These are phyloP conservation scores for Gadus chalcogrammus DNA, from an alignment of 2,113 vertebrate species.

Conservation along the genomic window DNA sequence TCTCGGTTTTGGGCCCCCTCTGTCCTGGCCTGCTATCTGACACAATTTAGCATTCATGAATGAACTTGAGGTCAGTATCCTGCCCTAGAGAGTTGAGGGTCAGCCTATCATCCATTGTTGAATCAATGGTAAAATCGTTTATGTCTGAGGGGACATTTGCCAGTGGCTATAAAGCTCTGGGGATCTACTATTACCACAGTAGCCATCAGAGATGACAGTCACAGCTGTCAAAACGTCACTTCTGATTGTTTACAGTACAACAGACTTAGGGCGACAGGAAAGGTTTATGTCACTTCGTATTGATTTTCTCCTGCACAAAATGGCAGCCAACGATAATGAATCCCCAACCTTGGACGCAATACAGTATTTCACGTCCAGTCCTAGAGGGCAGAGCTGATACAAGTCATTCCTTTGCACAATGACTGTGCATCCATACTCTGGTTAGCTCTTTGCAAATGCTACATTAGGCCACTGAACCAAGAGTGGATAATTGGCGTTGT, in stretches of 20 bases:
- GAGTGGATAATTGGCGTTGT: too few relatives aligned
- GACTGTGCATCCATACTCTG: too few relatives aligned
- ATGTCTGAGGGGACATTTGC: slow-evolving; percentile 51
- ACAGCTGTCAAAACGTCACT: background rate
- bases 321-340: slow-evolving; percentile 32
- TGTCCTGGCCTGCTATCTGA: slow-evolving; percentile 11
- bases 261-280: background rate
- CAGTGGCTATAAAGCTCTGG: slow-evolving; percentile 11
- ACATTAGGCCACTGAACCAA: too few relatives aligned
- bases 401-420: too few relatives aligned
- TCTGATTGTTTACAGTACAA: slow-evolving; percentile 2
- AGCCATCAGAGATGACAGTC: background rate
- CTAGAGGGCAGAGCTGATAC: too few relatives aligned
- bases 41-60: slow-evolving; percentile 21
- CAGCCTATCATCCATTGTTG: background rate
- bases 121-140: slow-evolving; percentile 55
- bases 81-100: background rate
- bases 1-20: slow-evolving; percentile 2
- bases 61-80: slow-evolving; percentile 18
- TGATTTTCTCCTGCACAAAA: slow-evolving; percentile 42
- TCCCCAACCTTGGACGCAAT: too few relatives aligned
- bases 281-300: background rate
- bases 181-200: slow-evolving; percentile 8
- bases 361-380: too few relatives aligned
- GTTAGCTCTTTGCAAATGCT: too few relatives aligned